These are phyloP conservation scores for Punctoribates punctum DNA, from an alignment of 2,888 invertebrate genomes.

Conservation along the genomic window DNA sequence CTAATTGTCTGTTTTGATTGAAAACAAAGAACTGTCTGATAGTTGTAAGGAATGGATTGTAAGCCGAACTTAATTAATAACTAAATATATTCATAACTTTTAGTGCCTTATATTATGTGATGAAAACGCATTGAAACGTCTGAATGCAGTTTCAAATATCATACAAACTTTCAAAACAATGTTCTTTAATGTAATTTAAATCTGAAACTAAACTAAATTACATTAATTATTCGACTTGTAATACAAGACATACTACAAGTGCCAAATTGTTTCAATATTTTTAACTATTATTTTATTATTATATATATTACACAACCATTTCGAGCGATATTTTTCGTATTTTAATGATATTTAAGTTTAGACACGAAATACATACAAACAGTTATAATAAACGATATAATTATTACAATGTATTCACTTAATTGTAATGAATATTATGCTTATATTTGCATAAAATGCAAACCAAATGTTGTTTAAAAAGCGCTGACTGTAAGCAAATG, in stretches of 20 bases:
- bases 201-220: conserved; percentile 8
- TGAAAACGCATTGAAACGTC: background rate
- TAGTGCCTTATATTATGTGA: conserved; percentile 36
- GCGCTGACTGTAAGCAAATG: no score
- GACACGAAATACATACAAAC: no score
- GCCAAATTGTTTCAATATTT: conserved; percentile 34
- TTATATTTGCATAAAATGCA: no score
- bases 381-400: no score
- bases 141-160: conserved; percentile 23
- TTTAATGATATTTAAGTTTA: background rate
- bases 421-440: no score
- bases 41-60: background rate
- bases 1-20: background rate
- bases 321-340: conserved; percentile 21
- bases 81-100: background rate
- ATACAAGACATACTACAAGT: conserved; percentile 36
- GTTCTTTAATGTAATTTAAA: conserved; percentile 28
- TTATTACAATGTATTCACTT: no score
- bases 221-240: conserved; percentile 24
- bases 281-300: conserved; percentile 21
- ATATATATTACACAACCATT: background rate
- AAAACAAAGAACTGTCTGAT: no score
- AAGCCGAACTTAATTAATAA: conserved; percentile 12
- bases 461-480: no score
- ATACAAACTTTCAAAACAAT: conserved; percentile 15